A percentile compares a stretch with the other conserved stretches of the same genome.
These are phyloP conservation scores for Lasiommata megera DNA, from an alignment of 2,888 invertebrate species.

Conservation along the genomic window DNA sequence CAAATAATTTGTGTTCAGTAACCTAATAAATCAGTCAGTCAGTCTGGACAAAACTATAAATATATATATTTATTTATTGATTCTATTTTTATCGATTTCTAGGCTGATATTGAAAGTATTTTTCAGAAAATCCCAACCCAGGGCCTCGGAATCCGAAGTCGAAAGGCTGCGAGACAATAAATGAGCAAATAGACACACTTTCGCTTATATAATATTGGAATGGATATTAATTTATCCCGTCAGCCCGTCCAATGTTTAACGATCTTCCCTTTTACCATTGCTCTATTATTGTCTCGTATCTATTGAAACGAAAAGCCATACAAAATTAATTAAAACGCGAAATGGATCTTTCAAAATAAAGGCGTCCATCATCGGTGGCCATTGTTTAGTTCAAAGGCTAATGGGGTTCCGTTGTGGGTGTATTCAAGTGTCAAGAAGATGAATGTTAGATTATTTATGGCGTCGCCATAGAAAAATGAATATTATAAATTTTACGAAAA, in stretches of 20 bases:
- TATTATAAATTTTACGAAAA: conserved; percentile 13
- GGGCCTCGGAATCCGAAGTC: too few species aligned
- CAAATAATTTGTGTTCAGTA: too few species aligned
- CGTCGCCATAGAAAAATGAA: conserved; percentile 45
- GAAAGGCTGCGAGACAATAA: too few species aligned
- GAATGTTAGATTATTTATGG: conserved; percentile 73
- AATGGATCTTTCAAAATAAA: conserved; percentile 14
- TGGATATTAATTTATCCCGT: not conserved
- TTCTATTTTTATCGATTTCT: too few species aligned
- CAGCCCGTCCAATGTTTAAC: not conserved
- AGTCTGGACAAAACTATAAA: too few species aligned
- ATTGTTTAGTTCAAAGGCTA: conserved; percentile 72
- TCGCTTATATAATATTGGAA: too few species aligned
- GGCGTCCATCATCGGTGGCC: conserved; percentile 30
- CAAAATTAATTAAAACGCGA: conserved; percentile 14
- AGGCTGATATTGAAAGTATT: too few species aligned
- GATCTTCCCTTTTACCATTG: not conserved
- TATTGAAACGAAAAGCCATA: conserved; percentile 10
- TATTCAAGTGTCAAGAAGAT: conserved; percentile 75
- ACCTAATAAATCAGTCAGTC: too few species aligned
- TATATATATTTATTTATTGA: too few species aligned
- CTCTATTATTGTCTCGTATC: not conserved
- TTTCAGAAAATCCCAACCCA: too few species aligned
- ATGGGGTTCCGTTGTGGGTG: conserved; percentile 57
- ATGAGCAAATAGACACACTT: too few species aligned